Percentiles rank a stretch among this genome's conserved stretches.
These are phyloP conservation scores for Limosa lapponica DNA, from an alignment of 2,797 vertebrate species.

Conservation along the genomic window DNA sequence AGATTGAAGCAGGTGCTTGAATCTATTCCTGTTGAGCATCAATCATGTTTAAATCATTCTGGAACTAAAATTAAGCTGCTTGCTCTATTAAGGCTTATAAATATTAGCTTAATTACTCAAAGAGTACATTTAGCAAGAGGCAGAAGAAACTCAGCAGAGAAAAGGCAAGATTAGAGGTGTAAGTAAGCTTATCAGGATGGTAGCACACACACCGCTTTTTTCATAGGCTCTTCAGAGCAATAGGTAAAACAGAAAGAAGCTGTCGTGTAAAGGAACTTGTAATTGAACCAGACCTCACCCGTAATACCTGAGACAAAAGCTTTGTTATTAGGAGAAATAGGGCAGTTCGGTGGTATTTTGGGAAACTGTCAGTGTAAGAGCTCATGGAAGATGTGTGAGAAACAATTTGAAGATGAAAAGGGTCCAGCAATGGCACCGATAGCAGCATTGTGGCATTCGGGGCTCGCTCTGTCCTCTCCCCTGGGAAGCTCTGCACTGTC, in stretches of 20 bases:
- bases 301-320: not conserved
- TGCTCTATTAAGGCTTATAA: not conserved
- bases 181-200: not conserved
- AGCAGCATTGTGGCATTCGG: not conserved
- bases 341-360: not conserved
- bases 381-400: not conserved
- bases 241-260: not conserved
- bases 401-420: not conserved
- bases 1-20: not conserved
- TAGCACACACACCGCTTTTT: not conserved
- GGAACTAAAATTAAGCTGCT: not conserved
- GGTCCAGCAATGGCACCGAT: fast-evolving
- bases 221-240: not conserved
- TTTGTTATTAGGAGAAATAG: not conserved
- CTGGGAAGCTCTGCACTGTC: not conserved
- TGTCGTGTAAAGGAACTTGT: not conserved
- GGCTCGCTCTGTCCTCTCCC: not conserved
- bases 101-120: not conserved
- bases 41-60: not conserved
- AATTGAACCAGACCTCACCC: not conserved
- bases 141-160: not conserved
- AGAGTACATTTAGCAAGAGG: not conserved
- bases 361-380: not conserved
- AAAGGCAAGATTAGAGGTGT: not conserved
- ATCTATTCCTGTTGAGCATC: not conserved